Conservation (phyloP, 1,140 invertebrate species). For the Dendrolimus punctatus region DNA sequence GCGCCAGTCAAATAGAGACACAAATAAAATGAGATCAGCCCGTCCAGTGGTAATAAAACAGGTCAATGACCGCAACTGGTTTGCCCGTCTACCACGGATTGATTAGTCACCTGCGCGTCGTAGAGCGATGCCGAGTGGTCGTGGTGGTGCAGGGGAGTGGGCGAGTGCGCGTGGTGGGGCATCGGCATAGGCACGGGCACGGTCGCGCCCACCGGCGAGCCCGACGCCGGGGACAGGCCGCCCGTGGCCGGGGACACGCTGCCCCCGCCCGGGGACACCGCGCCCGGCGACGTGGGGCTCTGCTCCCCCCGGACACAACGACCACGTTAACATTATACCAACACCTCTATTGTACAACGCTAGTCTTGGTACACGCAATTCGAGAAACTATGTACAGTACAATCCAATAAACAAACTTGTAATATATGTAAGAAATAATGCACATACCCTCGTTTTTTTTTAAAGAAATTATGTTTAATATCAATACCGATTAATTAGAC, state of each 20-base stretch:
- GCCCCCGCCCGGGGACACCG: conserved; percentile 45
- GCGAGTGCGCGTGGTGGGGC: conserved; percentile 4
- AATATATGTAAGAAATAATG: too few species aligned
- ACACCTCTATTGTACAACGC: too few species aligned
- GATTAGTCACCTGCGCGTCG: conserved; percentile 42
- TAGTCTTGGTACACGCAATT: background rate
- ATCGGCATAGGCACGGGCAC: conserved; percentile 30
- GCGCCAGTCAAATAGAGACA: too few species aligned
- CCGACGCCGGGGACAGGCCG: conserved; percentile 48
- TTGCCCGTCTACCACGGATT: background rate
- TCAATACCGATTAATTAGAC: too few species aligned
- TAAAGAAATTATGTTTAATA: too few species aligned
- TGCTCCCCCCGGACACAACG: conserved; percentile 11
- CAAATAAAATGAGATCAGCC: too few species aligned
- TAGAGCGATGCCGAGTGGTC: conserved; percentile 31
- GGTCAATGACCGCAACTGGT: background rate
- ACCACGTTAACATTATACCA: background rate
- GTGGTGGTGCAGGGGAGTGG: conserved; percentile 24
- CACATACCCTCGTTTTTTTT: too few species aligned
- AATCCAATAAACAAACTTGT: too few species aligned
- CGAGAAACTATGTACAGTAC: background rate
- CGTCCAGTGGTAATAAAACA: background rate
- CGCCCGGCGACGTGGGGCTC: conserved; percentile 49
- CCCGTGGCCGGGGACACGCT: conserved; percentile 53
- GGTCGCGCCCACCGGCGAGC: conserved; percentile 54